phyloP scores from a whole-genome alignment of 2,888 invertebrate species.

The Pachymerium ferrugineum region DNA sequence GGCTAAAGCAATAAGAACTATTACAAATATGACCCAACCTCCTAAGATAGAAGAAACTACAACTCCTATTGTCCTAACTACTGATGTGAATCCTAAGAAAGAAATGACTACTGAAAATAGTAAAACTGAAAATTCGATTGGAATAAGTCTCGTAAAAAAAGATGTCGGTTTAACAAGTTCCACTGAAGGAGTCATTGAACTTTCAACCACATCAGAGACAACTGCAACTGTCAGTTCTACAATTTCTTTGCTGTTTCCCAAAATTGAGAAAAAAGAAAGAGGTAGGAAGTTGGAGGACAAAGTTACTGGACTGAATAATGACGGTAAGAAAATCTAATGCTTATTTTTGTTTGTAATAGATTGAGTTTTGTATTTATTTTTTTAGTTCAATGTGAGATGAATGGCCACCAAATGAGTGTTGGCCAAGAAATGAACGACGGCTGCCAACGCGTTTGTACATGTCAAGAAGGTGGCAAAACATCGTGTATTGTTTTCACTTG shows the following conservation, averaged over 20 bases:
- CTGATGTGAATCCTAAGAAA: no score
- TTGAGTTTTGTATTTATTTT: background rate
- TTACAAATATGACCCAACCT: background rate
- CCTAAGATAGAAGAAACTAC: background rate
- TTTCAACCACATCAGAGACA: background rate
- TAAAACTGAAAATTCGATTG: slow-evolving; percentile 3
- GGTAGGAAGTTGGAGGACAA: slow-evolving; percentile 20
- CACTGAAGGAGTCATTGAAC: background rate
- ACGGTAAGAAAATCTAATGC: background rate
- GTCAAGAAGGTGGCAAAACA: slow-evolving; percentile 1
- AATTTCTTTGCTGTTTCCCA: background rate
- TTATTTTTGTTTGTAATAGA: background rate
- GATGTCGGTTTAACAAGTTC: background rate
- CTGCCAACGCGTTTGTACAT: slow-evolving; percentile 10
- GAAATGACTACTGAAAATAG: background rate
- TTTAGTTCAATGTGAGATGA: slow-evolving; percentile 14
- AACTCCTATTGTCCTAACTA: background rate
- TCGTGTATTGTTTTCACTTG: background rate
- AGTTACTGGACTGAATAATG: slow-evolving; percentile 26
- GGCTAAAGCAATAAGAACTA: background rate
- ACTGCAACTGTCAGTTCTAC: background rate
- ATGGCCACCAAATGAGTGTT: background rate
- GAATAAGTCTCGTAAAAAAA: background rate
- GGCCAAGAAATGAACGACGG: slow-evolving; percentile 2
- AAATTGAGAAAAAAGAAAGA: background rate